phyloP scores from a whole-genome alignment of 2,113 vertebrate species.

The Pachyramphus minor region DNA sequence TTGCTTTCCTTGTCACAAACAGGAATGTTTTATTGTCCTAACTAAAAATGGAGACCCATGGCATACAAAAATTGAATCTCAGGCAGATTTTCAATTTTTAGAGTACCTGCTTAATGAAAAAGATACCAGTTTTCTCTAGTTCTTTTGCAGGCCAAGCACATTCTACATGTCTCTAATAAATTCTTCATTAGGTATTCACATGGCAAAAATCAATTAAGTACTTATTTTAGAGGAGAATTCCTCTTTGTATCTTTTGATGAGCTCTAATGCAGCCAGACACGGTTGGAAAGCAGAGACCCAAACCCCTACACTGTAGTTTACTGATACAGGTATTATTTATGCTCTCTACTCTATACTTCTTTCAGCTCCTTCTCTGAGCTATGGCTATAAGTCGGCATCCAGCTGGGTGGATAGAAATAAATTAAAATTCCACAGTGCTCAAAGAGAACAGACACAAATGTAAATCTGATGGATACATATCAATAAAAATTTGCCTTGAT shows the following conservation, averaged over 20 bases:
- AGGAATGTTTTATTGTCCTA: neutral
- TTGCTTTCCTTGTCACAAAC: neutral
- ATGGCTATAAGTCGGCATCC: neutral
- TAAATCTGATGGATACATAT: neutral
- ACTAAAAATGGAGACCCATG: neutral
- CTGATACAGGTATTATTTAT: neutral
- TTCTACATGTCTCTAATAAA: neutral
- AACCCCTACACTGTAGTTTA: neutral
- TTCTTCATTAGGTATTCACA: neutral
- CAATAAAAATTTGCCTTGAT: neutral
- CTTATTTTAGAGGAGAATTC: neutral
- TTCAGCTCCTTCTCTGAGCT: neutral
- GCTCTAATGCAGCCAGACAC: neutral
- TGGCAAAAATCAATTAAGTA: neutral
- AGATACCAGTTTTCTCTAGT: neutral
- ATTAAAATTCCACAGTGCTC: constrained; percentile 9
- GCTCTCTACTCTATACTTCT: neutral
- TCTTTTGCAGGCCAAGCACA: neutral
- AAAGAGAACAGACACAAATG: neutral
- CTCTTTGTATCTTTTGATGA: neutral
- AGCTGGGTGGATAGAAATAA: neutral
- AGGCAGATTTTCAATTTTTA: neutral
- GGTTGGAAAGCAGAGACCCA: neutral
- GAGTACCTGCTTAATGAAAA: neutral
- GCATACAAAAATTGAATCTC: neutral